Percentiles rank a stretch among this genome's conserved stretches.
Conservation (phyloP, 30 jellyfish, hydroid and myxozoan species). For the Phacellophora camtschatica region DNA sequence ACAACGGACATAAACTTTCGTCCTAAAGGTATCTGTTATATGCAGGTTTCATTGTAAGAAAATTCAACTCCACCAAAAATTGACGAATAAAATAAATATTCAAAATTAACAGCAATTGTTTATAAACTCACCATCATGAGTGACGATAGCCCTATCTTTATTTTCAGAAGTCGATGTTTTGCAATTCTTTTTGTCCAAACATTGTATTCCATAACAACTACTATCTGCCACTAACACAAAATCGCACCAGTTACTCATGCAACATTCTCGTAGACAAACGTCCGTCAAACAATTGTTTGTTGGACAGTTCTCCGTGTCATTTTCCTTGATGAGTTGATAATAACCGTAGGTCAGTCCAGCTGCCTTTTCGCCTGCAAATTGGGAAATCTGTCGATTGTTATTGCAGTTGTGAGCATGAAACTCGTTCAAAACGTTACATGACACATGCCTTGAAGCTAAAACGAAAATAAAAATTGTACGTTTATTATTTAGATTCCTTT, state of each 20-base stretch:
- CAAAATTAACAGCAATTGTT: no score
- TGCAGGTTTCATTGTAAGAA: no score
- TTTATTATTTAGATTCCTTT: no score
- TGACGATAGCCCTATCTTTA: neutral
- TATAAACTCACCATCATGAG: no score
- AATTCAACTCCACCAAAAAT: no score
- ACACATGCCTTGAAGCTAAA: neutral
- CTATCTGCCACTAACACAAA: constrained; percentile 56
- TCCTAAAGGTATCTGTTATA: no score
- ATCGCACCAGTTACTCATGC: constrained; percentile 59
- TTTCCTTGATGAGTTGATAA: constrained; percentile 6
- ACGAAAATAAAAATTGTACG: neutral
- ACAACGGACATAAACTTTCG: no score
- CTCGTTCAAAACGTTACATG: neutral
- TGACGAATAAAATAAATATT: no score
- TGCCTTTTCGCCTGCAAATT: constrained; percentile 40
- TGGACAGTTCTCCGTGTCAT: neutral
- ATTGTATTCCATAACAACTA: constrained; percentile 49
- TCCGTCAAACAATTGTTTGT: no score
- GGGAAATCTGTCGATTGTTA: constrained; percentile 43
- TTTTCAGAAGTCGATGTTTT: neutral
- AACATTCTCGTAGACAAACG: constrained; percentile 47
- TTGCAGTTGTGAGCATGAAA: constrained; percentile 42
- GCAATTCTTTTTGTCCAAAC: constrained; percentile 25
- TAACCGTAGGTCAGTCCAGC: constrained; percentile 42